phyloP scores from a whole-genome alignment of 2,888 invertebrate genomes.

The Junonia oenone region DNA sequence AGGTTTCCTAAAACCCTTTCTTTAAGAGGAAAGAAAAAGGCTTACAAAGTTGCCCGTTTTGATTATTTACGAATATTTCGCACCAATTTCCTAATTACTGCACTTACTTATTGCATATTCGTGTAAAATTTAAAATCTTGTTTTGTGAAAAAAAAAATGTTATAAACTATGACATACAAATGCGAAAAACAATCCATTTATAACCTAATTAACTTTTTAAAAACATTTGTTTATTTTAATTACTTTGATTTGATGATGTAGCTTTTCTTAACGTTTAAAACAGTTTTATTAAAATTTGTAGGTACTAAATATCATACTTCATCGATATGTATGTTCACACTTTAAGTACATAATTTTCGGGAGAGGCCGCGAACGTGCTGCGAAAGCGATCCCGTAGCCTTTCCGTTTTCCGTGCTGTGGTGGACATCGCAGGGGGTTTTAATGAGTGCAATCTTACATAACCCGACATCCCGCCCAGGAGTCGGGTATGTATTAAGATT shows the following conservation, averaged over 20 bases:
- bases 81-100: background rate
- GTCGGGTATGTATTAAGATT: too few relatives aligned
- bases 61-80: background rate
- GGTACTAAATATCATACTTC: too few relatives aligned
- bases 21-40: background rate
- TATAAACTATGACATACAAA: background rate
- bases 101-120: too few relatives aligned
- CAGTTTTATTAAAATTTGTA: background rate
- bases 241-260: background rate
- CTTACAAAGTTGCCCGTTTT: background rate
- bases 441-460: too few relatives aligned
- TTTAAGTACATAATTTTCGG: too few relatives aligned
- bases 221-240: background rate
- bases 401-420: too few relatives aligned
- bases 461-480: too few relatives aligned
- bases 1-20: background rate
- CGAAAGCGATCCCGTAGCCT: too few relatives aligned
- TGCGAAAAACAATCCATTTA: background rate
- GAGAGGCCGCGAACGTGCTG: too few relatives aligned
- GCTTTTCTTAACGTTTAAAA: too few relatives aligned
- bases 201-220: background rate
- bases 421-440: too few relatives aligned
- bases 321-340: too few relatives aligned
- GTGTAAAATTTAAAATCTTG: background rate
- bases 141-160: background rate